phyloP scores from a whole-genome alignment of 1,140 invertebrate genomes.

The Protaetia brevitarsis region DNA sequence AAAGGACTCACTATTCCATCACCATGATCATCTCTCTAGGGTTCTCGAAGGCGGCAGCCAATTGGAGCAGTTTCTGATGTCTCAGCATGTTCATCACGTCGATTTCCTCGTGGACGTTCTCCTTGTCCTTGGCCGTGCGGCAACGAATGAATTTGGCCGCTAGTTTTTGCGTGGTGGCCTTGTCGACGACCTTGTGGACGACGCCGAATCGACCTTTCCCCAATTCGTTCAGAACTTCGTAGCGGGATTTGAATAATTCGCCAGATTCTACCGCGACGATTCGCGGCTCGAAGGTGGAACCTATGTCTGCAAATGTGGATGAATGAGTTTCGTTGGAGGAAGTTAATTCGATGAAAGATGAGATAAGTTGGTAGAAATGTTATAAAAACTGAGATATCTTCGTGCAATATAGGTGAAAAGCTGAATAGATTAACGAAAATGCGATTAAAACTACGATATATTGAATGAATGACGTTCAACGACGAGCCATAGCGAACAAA shows the following conservation, averaged over 20 bases:
- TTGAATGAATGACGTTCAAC: no score
- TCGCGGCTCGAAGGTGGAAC: constrained; percentile 40
- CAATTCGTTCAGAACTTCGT: constrained; percentile 68
- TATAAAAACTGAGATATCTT: no score
- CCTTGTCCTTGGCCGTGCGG: constrained; percentile 75
- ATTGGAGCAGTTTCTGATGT: constrained; percentile 86
- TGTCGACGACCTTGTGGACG: constrained; percentile 74
- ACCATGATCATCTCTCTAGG: constrained; percentile 85
- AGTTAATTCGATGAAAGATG: not conserved
- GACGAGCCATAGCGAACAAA: no score
- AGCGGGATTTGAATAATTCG: constrained; percentile 58
- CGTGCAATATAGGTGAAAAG: no score
- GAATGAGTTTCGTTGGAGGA: not conserved
- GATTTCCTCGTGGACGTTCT: constrained; percentile 86
- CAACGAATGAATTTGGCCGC: constrained; percentile 92
- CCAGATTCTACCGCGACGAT: constrained; percentile 52
- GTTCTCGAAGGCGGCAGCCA: constrained; percentile 84
- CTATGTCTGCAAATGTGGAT: constrained; percentile 39
- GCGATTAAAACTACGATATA: no score
- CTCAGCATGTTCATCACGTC: constrained; percentile 85
- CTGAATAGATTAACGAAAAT: no score
- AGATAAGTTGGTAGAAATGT: not conserved
- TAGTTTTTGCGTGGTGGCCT: constrained; percentile 63
- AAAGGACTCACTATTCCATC: constrained; percentile 84
- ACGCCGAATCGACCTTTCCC: constrained; percentile 79